Evolutionary conservation across 1,140 invertebrate genomes (phyloP), one percentile per base, ranked within the genome.

Genomic region (Eciton burchellii): DNA sequence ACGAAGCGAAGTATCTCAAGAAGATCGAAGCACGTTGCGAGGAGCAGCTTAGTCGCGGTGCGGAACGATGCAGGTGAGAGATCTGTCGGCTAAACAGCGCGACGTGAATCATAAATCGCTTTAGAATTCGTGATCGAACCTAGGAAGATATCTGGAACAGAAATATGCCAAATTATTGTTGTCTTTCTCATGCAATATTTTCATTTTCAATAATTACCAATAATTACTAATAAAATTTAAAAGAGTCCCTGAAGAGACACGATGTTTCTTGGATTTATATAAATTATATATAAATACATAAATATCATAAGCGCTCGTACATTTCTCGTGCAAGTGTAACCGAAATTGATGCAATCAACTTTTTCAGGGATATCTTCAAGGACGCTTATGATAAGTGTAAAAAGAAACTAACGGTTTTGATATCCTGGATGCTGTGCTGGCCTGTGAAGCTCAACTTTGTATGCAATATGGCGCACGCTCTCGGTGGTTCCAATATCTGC

Each of bases 391-490:
- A 95, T 9, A 94, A 94, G 12, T 97, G 96, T 89, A 94, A 94
- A 59, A 91, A 94, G 0, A 94, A 92, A 14, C 93, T 96, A 8
- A 94, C 95, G n/a, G 93, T 94, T 81, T 83, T 95, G 9, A 94
- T 95, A 0, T 95, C 93, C 11, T 95, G 94, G 93, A 87, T 96
- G 0, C 88, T 97, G 0, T 97, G 97, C 84, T 96, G 96, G 96
- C 96, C 96, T 0, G 95, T 97, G 92, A 95, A 96, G 85, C 87
- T 97, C n/a, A 95, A 95, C 19, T 95, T 96, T 82, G 94, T 96
- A 5, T 97, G 97, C 88, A 95, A 96, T 76, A 91, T 97, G 35
- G 94, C 94, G 3, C 89, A 95, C 84, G 93, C 94, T 52, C 76
- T 94, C 47, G 92, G 93, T 47, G 91, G 91, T 14, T 82, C 90